Base-by-base conservation (phyloP, 2,888 invertebrate genomes). In the Cosmorhoe ocellata region DNA sequence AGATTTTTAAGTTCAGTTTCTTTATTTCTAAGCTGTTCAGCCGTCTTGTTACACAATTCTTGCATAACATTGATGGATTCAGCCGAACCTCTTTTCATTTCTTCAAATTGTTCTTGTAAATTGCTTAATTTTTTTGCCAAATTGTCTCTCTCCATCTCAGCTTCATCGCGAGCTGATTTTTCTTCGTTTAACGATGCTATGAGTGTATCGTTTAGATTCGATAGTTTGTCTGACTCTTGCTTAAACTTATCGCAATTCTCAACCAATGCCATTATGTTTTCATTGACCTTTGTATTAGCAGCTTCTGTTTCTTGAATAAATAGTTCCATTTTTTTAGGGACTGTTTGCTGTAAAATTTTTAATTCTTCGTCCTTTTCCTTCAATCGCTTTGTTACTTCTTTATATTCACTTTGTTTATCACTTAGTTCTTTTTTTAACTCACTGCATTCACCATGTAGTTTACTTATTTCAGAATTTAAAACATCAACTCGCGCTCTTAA, bases 121-220 rank as follows among this genome's bases (percentile, higher is more conserved):
- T 66, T 58, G 13, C 61, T 51, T 30, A 74, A 53, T 48, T 66
- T 58, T 7, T 59, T 50, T 14, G 48, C 46, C 41, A 71, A 24
- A 36, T 47, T 49, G 42, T 63, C 57, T 47, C 66, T 73, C 37
- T 71, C 73, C 0, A 36, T 66, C 53, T 71, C 69, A 13, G 65
- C 33, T 52, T 63, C 58, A 47, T 72, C 68, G 33, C 57, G 59
- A 14, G 60, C 64, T 0, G 61, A 62, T 55, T 74, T 76, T 49
- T 75, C 73, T 38, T 58, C 46, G 8, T 39, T 49, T 11, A 73
- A 51, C 24, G 59, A 50, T 27, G 53, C 59, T 2, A 51, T 36
- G 4, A 76, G 31, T 14, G 38, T 28, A 18, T 63, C 58, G 13
- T 60, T 61, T 46, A 63, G 52, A 22, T 9, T 13, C 6, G 31